A percentile compares a stretch with the other conserved stretches of the same genome.
Conservation (phyloP, 53 echinoderm and acorn worm genomes). For the Arbacia lixula region DNA sequence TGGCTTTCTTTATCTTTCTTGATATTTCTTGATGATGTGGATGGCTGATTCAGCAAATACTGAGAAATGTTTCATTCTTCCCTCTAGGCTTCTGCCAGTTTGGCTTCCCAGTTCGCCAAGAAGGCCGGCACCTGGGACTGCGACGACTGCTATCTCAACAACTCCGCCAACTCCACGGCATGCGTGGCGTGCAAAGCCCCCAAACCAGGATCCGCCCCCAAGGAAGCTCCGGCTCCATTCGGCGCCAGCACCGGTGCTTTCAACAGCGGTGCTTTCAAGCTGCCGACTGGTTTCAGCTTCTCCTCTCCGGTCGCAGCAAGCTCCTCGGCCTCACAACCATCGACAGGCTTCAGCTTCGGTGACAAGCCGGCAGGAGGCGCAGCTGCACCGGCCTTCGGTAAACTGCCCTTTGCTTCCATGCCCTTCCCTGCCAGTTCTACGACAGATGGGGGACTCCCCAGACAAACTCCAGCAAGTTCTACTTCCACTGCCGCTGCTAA, state of each 20-base stretch:
- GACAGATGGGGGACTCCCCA: neutral
- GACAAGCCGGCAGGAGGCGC: neutral
- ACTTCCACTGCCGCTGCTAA: neutral
- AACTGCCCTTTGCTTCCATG: slow-evolving; percentile 3
- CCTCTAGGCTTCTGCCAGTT: neutral
- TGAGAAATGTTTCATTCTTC: too few relatives aligned
- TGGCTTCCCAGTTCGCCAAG: slow-evolving; percentile 66
- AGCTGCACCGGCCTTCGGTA: too few relatives aligned
- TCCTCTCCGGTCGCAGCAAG: neutral
- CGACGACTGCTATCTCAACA: slow-evolving; percentile 64
- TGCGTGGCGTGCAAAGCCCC: slow-evolving; percentile 76
- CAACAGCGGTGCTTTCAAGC: slow-evolving; percentile 3
- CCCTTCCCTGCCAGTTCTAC: too few relatives aligned
- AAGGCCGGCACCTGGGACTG: slow-evolving; percentile 82
- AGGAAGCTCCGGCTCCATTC: neutral
- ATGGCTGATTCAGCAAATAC: too few relatives aligned
- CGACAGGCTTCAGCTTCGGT: slow-evolving; percentile 20
- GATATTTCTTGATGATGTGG: too few relatives aligned
- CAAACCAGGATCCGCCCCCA: slow-evolving; percentile 69
- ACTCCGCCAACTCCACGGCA: slow-evolving; percentile 31
- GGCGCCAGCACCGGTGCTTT: neutral
- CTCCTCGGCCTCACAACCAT: too few relatives aligned
- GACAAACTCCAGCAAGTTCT: too few relatives aligned
- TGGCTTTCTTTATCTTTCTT: too few relatives aligned
- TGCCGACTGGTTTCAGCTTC: slow-evolving; percentile 12